These are phyloP conservation scores for Cotesia typhae DNA, from an alignment of 1,140 invertebrate species.

Conservation along the genomic window DNA sequence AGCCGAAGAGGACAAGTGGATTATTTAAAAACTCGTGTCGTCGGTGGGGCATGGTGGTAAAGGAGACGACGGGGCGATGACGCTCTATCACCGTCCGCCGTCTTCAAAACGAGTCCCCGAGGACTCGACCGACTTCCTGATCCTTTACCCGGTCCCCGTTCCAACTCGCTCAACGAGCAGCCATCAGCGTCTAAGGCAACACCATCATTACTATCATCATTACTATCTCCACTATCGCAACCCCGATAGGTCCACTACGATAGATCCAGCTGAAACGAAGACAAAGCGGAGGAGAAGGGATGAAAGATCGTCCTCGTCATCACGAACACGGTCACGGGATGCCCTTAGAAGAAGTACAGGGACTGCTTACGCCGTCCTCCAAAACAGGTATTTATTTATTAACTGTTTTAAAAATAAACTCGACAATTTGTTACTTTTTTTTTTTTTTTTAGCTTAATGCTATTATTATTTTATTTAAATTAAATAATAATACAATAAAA, in stretches of 20 bases:
- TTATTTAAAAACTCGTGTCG: slow-evolving; percentile 37
- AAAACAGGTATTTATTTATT: slow-evolving; percentile 49
- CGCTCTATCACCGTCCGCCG: slow-evolving; percentile 54
- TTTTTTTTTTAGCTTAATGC: neutral
- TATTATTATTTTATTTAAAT: no score
- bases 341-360: slow-evolving; percentile 59
- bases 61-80: slow-evolving; percentile 61
- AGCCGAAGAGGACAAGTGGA: neutral
- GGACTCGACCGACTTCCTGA: slow-evolving; percentile 50
- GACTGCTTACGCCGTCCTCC: slow-evolving; percentile 54
- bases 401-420: neutral
- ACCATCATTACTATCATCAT: no score
- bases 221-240: slow-evolving; percentile 4
- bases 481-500: no score
- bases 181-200: no score
- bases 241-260: slow-evolving; percentile 27
- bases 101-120: slow-evolving; percentile 54
- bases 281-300: slow-evolving; percentile 42
- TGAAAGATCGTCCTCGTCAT: slow-evolving; percentile 57
- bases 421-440: neutral
- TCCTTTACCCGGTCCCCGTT: slow-evolving; percentile 38
- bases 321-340: slow-evolving; percentile 56
- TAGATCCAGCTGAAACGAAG: slow-evolving; percentile 20
- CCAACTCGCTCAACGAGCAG: slow-evolving; percentile 24
- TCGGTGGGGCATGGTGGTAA: slow-evolving; percentile 53